phyloP scores from a whole-genome alignment of 2,797 vertebrate species.

The Cirrhinus mrigala region DNA sequence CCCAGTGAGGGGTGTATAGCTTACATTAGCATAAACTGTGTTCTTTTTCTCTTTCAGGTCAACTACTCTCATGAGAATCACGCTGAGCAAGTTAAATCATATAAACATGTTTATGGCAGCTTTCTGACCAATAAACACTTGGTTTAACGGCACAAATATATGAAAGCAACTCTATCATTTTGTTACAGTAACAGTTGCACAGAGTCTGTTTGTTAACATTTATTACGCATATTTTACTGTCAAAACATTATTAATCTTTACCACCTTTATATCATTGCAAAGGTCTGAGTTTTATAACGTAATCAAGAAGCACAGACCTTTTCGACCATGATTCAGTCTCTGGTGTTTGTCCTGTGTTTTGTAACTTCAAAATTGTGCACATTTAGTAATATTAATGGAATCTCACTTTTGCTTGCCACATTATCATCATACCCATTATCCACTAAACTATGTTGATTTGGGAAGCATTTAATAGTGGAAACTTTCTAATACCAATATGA shows the following conservation, averaged over 20 bases:
- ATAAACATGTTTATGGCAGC: neutral
- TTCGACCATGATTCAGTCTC: neutral
- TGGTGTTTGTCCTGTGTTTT: neutral
- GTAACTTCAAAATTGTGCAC: neutral
- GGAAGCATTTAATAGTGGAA: neutral
- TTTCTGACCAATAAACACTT: neutral
- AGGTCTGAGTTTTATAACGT: neutral
- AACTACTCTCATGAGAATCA: conserved; percentile 7
- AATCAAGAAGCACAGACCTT: neutral
- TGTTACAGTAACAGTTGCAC: neutral
- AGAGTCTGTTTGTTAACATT: neutral
- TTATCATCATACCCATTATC: neutral
- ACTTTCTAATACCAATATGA: neutral
- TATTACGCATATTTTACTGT: neutral
- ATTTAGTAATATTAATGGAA: neutral
- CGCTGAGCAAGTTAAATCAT: neutral
- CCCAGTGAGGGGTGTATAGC: neutral
- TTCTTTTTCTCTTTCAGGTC: conserved; percentile 9
- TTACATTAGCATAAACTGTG: neutral
- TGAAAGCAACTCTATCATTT: neutral
- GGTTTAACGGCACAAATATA: neutral
- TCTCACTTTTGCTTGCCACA: neutral
- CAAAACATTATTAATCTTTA: neutral
- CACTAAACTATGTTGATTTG: neutral
- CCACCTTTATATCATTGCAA: neutral